These are phyloP conservation scores for Herminia tarsipennalis DNA, from an alignment of 2,888 invertebrate species.

Conservation along the genomic window DNA sequence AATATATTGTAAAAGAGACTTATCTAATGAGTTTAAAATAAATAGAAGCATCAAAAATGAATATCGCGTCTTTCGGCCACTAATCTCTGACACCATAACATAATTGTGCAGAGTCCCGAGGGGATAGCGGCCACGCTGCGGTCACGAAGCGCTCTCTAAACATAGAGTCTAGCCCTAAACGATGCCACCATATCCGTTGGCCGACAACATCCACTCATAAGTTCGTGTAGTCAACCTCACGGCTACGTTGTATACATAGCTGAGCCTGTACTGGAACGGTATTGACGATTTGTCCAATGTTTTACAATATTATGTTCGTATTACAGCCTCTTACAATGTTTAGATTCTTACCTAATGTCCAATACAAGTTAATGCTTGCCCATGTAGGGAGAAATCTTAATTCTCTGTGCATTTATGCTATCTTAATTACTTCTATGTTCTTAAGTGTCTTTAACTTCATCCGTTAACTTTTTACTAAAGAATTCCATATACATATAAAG, in stretches of 20 bases:
- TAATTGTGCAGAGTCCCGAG: constrained; percentile 75
- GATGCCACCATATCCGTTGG: constrained; percentile 81
- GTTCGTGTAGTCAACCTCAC: constrained; percentile 60
- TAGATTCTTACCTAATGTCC: constrained; percentile 25
- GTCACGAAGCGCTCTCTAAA: constrained; percentile 79
- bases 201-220: constrained; percentile 65
- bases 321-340: constrained; percentile 35
- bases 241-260: constrained; percentile 42
- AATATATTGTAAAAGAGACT: too few relatives aligned
- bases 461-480: constrained; percentile 5
- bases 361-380: constrained; percentile 17
- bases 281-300: constrained; percentile 44
- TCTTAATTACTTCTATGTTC: constrained; percentile 6
- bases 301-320: constrained; percentile 33
- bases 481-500: background rate
- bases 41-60: constrained; percentile 59
- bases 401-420: background rate
- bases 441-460: background rate
- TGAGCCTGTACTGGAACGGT: constrained; percentile 32
- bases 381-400: constrained; percentile 9
- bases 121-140: constrained; percentile 58
- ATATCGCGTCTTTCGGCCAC: constrained; percentile 59
- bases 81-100: constrained; percentile 76
- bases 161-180: constrained; percentile 77
- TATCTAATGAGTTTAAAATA: constrained; percentile 50